Evolutionary conservation across 2,113 vertebrate species (phyloP).

Genomic region (Hyperopisus bebe): DNA sequence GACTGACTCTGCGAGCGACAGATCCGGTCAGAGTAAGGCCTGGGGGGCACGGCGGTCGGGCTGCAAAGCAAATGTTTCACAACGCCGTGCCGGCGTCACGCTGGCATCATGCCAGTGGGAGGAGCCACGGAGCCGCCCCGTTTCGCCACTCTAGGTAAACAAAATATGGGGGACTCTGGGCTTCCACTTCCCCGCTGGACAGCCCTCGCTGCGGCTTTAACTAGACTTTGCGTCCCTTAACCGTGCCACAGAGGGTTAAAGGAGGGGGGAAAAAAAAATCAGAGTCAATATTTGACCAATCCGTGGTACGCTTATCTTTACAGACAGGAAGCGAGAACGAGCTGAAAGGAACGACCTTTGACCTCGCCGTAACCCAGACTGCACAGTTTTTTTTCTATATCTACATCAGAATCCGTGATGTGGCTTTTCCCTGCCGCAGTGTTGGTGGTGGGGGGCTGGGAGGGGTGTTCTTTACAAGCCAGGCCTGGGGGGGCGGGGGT

Average conservation of each 20-base stretch:
- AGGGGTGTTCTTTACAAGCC: not conserved
- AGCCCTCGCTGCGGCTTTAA: not conserved
- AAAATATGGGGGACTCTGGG: not conserved
- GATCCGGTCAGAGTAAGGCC: not conserved
- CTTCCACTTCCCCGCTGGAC: not conserved
- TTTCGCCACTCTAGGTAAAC: not conserved
- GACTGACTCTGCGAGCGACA: not conserved
- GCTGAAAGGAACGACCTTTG: not conserved
- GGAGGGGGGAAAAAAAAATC: not conserved
- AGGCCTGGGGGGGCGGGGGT: not conserved
- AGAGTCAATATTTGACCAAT: constrained; percentile 22
- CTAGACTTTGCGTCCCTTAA: not conserved
- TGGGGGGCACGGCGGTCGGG: not conserved
- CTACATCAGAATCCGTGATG: not conserved
- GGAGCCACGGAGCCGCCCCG: not conserved
- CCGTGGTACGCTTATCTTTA: constrained; percentile 8
- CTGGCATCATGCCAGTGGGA: not conserved
- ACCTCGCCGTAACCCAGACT: not conserved
- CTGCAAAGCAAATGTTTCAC: not conserved
- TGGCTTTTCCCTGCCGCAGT: not conserved
- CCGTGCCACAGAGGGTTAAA: not conserved
- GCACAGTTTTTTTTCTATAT: not conserved
- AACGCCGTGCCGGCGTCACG: not conserved
- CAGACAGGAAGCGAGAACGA: not conserved
- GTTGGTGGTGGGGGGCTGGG: not conserved